Evolutionary conservation across 2,888 invertebrate species (phyloP).

Genomic region (Hydroisotoma schaefferi): DNA sequence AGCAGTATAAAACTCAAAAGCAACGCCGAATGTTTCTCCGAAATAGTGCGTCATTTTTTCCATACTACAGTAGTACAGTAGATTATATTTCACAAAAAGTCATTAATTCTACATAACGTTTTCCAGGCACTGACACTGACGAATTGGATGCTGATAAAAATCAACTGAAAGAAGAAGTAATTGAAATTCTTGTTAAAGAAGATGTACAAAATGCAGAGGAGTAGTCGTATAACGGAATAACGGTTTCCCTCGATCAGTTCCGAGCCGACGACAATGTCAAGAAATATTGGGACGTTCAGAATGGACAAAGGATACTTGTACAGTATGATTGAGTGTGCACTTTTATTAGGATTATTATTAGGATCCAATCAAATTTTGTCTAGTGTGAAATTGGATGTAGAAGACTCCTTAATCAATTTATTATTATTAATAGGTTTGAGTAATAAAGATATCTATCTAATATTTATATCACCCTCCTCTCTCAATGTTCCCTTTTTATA

Average conservation of each 20-base stretch:
- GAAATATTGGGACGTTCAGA: too few species aligned
- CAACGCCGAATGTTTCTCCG: constrained; percentile 77
- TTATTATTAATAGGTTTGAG: too few species aligned
- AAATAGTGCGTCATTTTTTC: constrained; percentile 64
- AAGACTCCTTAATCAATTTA: neutral
- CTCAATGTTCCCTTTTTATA: too few species aligned
- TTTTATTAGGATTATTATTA: neutral
- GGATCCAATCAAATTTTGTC: neutral
- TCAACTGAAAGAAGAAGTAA: constrained; percentile 89
- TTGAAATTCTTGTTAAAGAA: constrained; percentile 92
- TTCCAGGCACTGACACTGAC: constrained; percentile 88
- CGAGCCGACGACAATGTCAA: neutral
- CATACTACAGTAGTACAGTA: neutral
- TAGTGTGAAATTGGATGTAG: neutral
- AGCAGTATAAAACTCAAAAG: constrained; percentile 75
- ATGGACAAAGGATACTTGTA: neutral
- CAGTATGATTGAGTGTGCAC: neutral
- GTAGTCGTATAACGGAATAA: constrained; percentile 25
- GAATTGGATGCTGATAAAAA: constrained; percentile 77
- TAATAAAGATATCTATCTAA: too few species aligned
- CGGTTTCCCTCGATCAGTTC: neutral
- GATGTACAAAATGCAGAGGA: constrained; percentile 42
- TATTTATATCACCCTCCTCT: too few species aligned
- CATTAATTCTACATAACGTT: neutral
- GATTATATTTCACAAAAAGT: too few species aligned